Evolutionary conservation across 2,888 invertebrate species (phyloP).

Genomic region (Nemoura dubitans): DNA sequence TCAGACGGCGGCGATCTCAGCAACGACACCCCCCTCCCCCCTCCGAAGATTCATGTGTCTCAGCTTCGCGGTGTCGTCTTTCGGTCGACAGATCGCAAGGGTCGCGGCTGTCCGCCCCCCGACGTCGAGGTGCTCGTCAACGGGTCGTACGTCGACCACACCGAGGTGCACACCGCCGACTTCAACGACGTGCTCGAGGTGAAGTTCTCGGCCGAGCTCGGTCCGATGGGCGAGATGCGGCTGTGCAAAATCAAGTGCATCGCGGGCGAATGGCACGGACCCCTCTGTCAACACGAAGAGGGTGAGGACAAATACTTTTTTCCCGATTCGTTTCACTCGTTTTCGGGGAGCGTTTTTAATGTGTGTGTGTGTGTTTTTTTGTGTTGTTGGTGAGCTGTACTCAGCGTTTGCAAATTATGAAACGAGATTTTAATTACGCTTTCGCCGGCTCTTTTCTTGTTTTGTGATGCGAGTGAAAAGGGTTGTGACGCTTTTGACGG

Average conservation of each 20-base stretch:
- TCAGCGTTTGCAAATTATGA: neutral
- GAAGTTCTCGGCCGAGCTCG: slow-evolving; percentile 80
- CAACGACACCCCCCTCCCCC: neutral
- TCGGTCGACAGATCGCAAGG: slow-evolving; percentile 7
- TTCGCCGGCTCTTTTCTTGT: neutral
- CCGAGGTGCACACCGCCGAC: slow-evolving; percentile 53
- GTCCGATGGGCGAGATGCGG: slow-evolving; percentile 75
- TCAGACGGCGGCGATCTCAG: neutral
- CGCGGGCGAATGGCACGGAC: slow-evolving; percentile 86
- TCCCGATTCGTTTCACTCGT: neutral
- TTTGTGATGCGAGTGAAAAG: neutral
- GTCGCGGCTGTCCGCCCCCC: slow-evolving; percentile 49
- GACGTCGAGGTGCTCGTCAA: slow-evolving; percentile 48
- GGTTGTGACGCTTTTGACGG: neutral
- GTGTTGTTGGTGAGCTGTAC: neutral
- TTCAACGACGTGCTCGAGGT: slow-evolving; percentile 65
- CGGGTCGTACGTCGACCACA: slow-evolving; percentile 40
- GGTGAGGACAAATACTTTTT: slow-evolving; percentile 63
- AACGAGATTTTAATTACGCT: neutral
- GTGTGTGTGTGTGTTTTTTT: slow-evolving; percentile 47
- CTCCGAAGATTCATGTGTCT: too few relatives aligned
- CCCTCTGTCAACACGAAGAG: slow-evolving; percentile 78
- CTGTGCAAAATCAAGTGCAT: slow-evolving; percentile 87
- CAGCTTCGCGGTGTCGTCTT: too few relatives aligned
- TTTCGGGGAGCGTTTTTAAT: neutral